phyloP scores from a whole-genome alignment of 2,797 vertebrate genomes.

The Leuciscus waleckii region DNA sequence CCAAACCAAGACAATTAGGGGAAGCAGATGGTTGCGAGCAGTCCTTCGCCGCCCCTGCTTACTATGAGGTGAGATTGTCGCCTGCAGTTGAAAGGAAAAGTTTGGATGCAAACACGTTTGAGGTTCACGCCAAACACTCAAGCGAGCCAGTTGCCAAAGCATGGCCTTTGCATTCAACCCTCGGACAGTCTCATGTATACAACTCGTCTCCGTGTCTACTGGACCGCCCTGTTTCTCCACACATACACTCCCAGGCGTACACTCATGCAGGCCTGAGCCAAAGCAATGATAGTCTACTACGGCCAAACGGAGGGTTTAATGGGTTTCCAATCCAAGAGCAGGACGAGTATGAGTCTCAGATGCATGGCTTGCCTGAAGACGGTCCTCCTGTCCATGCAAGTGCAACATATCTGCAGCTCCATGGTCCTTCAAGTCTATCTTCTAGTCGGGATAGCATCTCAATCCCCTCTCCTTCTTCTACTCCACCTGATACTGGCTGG shows the following conservation, averaged over 20 bases:
- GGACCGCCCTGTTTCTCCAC: constrained; percentile 1
- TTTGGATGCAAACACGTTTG: not conserved
- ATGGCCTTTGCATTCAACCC: constrained; percentile 40
- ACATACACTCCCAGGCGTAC: not conserved
- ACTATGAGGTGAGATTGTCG: constrained; percentile 24
- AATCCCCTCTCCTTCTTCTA: constrained; percentile 45
- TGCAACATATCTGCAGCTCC: not conserved
- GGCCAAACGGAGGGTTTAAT: constrained; percentile 58
- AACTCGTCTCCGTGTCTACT: constrained; percentile 61
- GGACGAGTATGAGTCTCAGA: constrained; percentile 28
- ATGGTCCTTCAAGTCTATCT: constrained; percentile 15
- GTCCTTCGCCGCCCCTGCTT: constrained; percentile 7
- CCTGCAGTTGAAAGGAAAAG: not conserved
- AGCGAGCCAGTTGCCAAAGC: not conserved
- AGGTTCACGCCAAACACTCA: not conserved
- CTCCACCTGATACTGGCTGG: constrained; percentile 46
- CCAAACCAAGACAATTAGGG: constrained; percentile 55
- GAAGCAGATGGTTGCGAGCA: constrained; percentile 52
- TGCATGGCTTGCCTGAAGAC: constrained; percentile 49
- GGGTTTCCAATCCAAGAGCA: constrained; percentile 74
- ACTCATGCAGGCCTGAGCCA: constrained; percentile 34
- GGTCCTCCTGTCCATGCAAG: not conserved
- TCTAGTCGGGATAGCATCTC: constrained; percentile 66
- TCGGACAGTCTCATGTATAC: constrained; percentile 46
- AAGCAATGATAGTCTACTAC: constrained; percentile 50